Percentiles rank a stretch among this genome's conserved stretches.
Conservation (phyloP, 2,113 vertebrate species). For the Chaetura pelagica region DNA sequence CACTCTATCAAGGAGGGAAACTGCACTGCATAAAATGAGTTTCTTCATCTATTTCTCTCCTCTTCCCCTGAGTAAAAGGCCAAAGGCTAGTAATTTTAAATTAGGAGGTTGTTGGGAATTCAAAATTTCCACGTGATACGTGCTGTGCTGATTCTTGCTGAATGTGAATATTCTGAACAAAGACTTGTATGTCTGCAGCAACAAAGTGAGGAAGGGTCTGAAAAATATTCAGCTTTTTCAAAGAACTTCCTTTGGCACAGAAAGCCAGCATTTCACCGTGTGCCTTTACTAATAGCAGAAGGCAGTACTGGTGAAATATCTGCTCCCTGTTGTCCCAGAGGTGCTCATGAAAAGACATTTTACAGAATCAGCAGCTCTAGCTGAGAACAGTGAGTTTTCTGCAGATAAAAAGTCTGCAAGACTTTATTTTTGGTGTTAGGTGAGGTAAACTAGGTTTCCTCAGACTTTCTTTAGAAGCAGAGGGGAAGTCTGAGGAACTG, state of each 20-base stretch:
- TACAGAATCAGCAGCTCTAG: not conserved
- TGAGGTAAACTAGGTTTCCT: not conserved
- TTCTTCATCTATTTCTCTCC: not conserved
- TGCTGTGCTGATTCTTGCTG: not conserved
- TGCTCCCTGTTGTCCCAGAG: not conserved
- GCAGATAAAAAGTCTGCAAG: not conserved
- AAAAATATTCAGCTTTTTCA: not conserved
- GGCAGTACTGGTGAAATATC: not conserved
- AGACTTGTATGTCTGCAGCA: not conserved
- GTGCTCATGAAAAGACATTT: not conserved
- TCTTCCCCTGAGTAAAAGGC: not conserved
- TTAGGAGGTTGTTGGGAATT: not conserved
- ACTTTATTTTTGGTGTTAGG: not conserved
- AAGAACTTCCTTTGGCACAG: not conserved
- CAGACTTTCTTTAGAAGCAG: not conserved
- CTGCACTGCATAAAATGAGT: not conserved
- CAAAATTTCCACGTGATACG: rapidly evolving
- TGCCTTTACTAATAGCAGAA: not conserved
- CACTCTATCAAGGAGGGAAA: not conserved
- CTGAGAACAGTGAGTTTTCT: not conserved
- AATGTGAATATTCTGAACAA: not conserved
- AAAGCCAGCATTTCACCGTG: not conserved
- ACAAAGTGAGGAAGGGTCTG: rapidly evolving
- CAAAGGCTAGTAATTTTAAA: not conserved
- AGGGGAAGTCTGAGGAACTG: not conserved